A percentile compares a stretch with the other conserved stretches of the same genome.
Conservation (phyloP, 2,113 vertebrate genomes). For the Propithecus coquereli region DNA sequence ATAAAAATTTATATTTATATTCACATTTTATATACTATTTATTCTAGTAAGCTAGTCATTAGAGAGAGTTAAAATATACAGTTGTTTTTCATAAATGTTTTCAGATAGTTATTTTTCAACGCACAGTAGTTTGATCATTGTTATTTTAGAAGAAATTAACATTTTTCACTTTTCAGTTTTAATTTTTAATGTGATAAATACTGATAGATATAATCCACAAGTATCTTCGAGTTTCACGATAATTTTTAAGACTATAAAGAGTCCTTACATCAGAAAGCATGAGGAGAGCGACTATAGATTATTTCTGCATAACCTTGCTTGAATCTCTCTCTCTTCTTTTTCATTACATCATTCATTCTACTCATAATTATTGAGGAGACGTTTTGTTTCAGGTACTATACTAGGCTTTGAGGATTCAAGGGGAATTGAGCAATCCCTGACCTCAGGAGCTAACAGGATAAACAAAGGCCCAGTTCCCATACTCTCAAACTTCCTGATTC, state of each 20-base stretch:
- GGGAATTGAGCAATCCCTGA: not conserved
- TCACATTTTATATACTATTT: not conserved
- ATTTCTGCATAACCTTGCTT: not conserved
- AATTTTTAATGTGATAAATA: not conserved
- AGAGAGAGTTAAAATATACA: not conserved
- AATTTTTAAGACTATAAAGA: not conserved
- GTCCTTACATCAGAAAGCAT: not conserved
- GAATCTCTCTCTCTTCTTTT: not conserved
- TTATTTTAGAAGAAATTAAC: not conserved
- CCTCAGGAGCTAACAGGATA: not conserved
- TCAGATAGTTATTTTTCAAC: not conserved
- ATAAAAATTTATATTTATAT: not conserved
- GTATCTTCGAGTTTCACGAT: not conserved
- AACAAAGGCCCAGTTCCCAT: not conserved
- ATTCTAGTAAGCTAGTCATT: not conserved
- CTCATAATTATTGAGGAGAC: not conserved
- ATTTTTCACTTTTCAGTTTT: not conserved
- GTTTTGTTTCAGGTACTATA: not conserved
- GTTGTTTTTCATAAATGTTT: not conserved
- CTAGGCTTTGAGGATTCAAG: not conserved
- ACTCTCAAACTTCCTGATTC: not conserved
- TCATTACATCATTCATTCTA: not conserved
- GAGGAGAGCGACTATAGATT: not conserved
- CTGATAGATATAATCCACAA: no score
- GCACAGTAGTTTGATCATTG: not conserved